Base-by-base conservation (phyloP, 1,140 invertebrate species). In the Drosophila lacertosa region DNA sequence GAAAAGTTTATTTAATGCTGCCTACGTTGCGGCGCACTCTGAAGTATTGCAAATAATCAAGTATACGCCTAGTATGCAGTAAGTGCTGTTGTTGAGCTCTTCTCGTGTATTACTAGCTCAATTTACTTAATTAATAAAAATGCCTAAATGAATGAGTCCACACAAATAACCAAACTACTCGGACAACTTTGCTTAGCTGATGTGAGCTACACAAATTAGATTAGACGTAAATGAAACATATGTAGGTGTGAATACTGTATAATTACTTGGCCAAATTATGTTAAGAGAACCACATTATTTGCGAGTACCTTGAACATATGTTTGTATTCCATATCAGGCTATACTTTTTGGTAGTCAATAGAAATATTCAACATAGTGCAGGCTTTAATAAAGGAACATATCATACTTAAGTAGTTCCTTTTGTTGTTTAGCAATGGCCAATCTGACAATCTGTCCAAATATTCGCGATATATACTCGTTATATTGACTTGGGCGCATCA, bases 91-190 rank as follows among this genome's bases (percentile, higher is more conserved):
- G n/a, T 24, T 47, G n/a, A 44, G 45, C 54, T 50, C 22, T 4
- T 24, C 9, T 13, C 16, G 24, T 7, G 13, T 39, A 20, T 53
- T 39, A 15, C 59, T 26, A 15, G 42, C 37, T 48, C 82, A 74
- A 88, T 86, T 88, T 86, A 51, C 63, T 88, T 86, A 86, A 86
- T 86, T 88, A 86, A 86, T 81, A 88, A 82, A 78, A 86, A 88
- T 68, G 67, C 44, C 60, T 54, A 71, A 73, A 65, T 70, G 51
- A 72, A 73, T 63, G 57, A 47, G 58, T 13, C 18, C n/a, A 54
- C 32, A 39, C 62, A 72, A 66, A 62, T 42, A 66, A 59, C 9
- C 22, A 7, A 64, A 32, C 32, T 32, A 26, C 9, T 18, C 2
- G 22, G 22, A 40, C 37, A 54, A 26, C 20, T 40, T 39, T 13